Conservation (phyloP, 1,140 invertebrate species). For the Paraescarpia echinospica region DNA sequence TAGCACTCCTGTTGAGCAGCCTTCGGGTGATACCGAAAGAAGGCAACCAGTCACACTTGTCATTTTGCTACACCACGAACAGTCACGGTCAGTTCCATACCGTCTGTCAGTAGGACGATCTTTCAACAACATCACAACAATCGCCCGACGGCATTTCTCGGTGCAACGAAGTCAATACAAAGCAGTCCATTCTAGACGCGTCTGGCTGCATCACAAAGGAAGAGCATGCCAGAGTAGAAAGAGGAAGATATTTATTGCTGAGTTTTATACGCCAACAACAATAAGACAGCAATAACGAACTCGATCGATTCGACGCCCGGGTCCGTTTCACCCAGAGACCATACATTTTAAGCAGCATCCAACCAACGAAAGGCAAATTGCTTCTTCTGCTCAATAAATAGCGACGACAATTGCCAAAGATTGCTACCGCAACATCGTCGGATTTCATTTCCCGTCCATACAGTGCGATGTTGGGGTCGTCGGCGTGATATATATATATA, state of each 20-base stretch:
- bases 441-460: not conserved
- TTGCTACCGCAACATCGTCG: not conserved
- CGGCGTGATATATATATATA: not conserved
- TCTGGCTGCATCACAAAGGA: not conserved
- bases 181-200: not conserved
- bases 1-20: too few relatives aligned
- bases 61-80: too few relatives aligned
- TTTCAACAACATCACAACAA: not conserved
- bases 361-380: not conserved
- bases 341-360: not conserved
- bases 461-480: not conserved
- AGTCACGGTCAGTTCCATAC: not conserved
- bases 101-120: not conserved
- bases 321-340: not conserved
- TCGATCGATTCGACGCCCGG: not conserved
- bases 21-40: too few relatives aligned
- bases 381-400: not conserved
- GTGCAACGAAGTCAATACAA: not conserved
- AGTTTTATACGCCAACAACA: not conserved
- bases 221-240: not conserved
- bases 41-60: too few relatives aligned
- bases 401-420: not conserved
- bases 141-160: not conserved
- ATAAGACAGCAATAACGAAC: not conserved
- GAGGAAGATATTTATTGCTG: not conserved